phyloP scores from a whole-genome alignment of 2,113 vertebrate species.

The Regulus satrapa region DNA sequence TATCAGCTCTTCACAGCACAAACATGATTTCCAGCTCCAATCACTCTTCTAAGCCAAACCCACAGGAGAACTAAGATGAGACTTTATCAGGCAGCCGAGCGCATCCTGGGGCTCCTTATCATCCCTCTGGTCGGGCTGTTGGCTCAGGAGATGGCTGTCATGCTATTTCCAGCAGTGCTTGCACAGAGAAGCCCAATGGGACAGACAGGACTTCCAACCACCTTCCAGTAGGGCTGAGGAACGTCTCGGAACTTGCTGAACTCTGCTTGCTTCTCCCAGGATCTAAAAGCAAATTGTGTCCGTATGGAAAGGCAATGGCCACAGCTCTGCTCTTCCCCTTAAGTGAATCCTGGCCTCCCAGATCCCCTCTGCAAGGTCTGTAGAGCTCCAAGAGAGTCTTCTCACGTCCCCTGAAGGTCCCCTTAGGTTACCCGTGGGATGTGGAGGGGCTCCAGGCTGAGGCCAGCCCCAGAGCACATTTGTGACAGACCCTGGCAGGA shows the following conservation, averaged over 20 bases:
- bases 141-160: not conserved
- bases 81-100: not conserved
- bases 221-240: not conserved
- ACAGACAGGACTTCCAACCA: not conserved
- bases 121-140: fast-evolving
- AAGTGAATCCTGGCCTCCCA: not conserved
- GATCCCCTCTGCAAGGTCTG: not conserved
- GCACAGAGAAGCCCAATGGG: not conserved
- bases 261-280: not conserved
- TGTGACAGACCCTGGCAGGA: not conserved
- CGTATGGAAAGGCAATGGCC: fast-evolving
- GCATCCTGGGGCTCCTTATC: not conserved
- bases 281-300: not conserved
- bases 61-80: not conserved
- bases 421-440: fast-evolving
- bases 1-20: not conserved
- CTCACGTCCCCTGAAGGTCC: not conserved
- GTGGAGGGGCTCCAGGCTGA: not conserved
- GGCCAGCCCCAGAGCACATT: not conserved
- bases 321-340: not conserved
- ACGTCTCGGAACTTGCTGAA: not conserved
- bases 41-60: not conserved
- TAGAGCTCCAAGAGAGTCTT: not conserved
- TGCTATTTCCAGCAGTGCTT: not conserved
- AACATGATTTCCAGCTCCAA: not conserved